These are phyloP conservation scores for Xestoiulus laeticollis DNA, from an alignment of 2,888 invertebrate genomes.

Conservation along the genomic window DNA sequence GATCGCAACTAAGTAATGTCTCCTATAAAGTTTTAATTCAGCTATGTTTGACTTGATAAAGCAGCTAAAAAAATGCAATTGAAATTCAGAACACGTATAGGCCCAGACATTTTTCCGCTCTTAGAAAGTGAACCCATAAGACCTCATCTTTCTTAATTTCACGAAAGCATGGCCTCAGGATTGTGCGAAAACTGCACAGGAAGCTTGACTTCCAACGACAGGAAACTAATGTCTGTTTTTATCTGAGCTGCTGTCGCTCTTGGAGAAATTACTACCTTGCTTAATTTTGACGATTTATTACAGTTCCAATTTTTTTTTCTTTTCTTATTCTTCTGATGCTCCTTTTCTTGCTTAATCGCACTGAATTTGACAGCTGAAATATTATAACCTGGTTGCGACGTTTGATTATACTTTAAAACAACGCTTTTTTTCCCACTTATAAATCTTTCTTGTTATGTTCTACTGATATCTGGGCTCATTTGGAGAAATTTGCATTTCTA, in stretches of 20 bases:
- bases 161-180: constrained; percentile 18
- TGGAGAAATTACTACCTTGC: constrained; percentile 19
- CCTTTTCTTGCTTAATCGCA: not conserved
- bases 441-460: not conserved
- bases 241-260: constrained; percentile 1
- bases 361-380: not conserved
- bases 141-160: constrained; percentile 26
- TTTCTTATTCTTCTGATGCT: not conserved
- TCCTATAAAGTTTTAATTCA: constrained; percentile 26
- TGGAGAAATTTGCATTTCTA: not conserved
- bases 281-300: constrained; percentile 26
- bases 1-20: constrained; percentile 9
- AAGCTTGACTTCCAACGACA: constrained; percentile 15
- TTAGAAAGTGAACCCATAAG: constrained; percentile 26
- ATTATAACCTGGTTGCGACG: not conserved
- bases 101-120: not conserved
- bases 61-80: not conserved
- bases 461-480: not conserved
- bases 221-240: constrained; percentile 26
- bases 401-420: constrained; percentile 18
- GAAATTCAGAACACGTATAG: constrained; percentile 18
- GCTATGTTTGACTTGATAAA: constrained; percentile 10
- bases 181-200: not conserved
- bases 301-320: too few relatives aligned
- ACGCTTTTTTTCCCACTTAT: not conserved